Conservation (phyloP, 2,113 vertebrate genomes). For the Chaetorhynchus papuensis region DNA sequence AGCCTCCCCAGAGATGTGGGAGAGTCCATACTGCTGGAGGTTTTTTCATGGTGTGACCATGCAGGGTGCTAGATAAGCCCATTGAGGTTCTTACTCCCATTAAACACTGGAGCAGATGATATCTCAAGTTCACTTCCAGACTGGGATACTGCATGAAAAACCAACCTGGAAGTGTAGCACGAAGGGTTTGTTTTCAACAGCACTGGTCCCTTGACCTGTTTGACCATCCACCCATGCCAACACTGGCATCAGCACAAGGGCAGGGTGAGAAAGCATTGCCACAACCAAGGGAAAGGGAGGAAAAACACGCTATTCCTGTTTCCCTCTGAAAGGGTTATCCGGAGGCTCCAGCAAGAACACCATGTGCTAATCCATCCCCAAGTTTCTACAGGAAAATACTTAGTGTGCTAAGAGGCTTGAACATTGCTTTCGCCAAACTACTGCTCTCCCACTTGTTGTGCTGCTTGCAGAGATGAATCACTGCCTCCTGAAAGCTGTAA, state of each 20-base stretch:
- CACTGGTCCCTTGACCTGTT: background rate
- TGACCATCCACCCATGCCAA: background rate
- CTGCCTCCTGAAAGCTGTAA: conserved; percentile 10
- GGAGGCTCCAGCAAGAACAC: background rate
- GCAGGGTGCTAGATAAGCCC: background rate
- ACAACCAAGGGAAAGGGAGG: background rate
- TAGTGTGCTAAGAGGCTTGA: background rate
- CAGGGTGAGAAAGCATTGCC: background rate
- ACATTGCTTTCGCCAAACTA: background rate
- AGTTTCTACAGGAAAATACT: background rate
- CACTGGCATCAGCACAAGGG: background rate
- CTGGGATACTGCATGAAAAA: background rate
- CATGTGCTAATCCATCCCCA: background rate
- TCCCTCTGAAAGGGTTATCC: background rate
- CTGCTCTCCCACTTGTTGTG: background rate
- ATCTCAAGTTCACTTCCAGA: background rate
- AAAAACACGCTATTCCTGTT: background rate
- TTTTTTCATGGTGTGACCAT: background rate
- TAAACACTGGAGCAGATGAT: rapidly evolving
- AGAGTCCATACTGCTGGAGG: background rate
- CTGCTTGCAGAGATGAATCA: conserved; percentile 12
- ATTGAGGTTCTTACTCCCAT: background rate
- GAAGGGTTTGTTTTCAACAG: background rate
- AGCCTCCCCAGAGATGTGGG: background rate
- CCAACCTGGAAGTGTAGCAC: background rate